Evolutionary conservation across 2,888 invertebrate species (phyloP), one percentile per base, ranked within the genome.

Genomic region (Silvanus unidentatus): DNA sequence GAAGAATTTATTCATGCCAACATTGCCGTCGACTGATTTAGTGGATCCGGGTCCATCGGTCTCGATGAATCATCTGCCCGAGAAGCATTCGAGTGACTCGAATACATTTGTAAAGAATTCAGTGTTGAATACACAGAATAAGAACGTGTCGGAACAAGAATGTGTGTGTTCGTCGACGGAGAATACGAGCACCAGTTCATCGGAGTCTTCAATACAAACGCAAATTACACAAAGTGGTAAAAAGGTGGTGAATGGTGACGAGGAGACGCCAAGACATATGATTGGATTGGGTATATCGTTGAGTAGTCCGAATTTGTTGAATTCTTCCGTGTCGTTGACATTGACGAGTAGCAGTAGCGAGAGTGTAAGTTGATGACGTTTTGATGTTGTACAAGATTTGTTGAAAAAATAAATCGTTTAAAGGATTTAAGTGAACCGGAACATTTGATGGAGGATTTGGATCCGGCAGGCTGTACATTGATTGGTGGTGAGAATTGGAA

Each of bases 401-500:
- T 22, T 5, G 22, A 22, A 22, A 22, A 22, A 22, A 22, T n/a
- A n/a, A n/a, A n/a, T n/a, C n/a, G n/a, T 22, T 22, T 22, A 8
- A 22, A 77, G 75, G 77, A 78, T 62, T 57, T 76, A 30, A 81
- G 80, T 59, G 84, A 84, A 59, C 71, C 80, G n/a, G 83, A 82
- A 58, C 78, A 77, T 45, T 78, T 78, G 50, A 73, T 80, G 38
- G 80, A 81, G 50, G 82, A 82, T 34, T 71, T 72, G 46, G 75
- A 73, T 27, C 69, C 68, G 16, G 66, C 63, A 14, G 74, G 72
- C 45, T 72, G 72, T 44, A 77, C 75, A 53, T 53, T 73, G 44
- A 73, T 74, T 48, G 72, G 77, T n/a, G 84, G 82, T 53, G 82
- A 82, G 34, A 81, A 80, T 67, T 83, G 81, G 2, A 83, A 82